Evolutionary conservation across 2,797 vertebrate species (phyloP), one percentile per base, ranked within the genome.

Genomic region (Gadopsis bispinosus): DNA sequence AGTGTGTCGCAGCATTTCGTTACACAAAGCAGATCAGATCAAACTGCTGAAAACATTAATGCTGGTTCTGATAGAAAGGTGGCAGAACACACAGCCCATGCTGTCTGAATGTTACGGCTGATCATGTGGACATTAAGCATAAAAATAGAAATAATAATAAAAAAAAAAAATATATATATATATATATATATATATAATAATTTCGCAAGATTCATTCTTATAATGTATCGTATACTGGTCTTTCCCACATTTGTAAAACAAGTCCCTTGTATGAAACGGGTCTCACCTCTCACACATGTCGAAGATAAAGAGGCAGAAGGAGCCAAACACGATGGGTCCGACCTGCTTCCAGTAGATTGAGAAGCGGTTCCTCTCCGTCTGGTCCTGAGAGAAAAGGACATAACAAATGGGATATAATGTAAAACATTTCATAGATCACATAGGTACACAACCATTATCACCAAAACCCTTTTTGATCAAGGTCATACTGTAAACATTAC

Each of bases 311-410:
- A 99, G 97, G 88, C 98, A 99, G 91, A 98, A 97, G 60, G 98
- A 97, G 64, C 98, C 98, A 33, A 99, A 97, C 19, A 97, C 97
- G 0, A 99, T 98, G 31, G 98, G 98, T 33, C 96, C 97, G 0
- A 99, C 97, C 90, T 99, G 98, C 85, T 99, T 99, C 98, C 98
- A 99, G 88, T 99, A 99, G 5, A 97, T 95, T 0, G 97, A 96
- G 77, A 99, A 97, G 48, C 94, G 96, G 73, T 99, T 99, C 84
- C 97, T 96, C 88, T 99, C 97, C 0, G 91, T 96, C 89, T 99
- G 97, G 87, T 99, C 98, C 98, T 99, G 87, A 58, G 16, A 75
- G n/a, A 68, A 61, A 66, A 77, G 1, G 4, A 67, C 8, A 76
- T 50, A 54, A 63, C 9, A 51, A 26, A 37, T 17, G 11, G 1